Conservation (phyloP, 2,113 vertebrate genomes). For the Hiodon tergisus region DNA sequence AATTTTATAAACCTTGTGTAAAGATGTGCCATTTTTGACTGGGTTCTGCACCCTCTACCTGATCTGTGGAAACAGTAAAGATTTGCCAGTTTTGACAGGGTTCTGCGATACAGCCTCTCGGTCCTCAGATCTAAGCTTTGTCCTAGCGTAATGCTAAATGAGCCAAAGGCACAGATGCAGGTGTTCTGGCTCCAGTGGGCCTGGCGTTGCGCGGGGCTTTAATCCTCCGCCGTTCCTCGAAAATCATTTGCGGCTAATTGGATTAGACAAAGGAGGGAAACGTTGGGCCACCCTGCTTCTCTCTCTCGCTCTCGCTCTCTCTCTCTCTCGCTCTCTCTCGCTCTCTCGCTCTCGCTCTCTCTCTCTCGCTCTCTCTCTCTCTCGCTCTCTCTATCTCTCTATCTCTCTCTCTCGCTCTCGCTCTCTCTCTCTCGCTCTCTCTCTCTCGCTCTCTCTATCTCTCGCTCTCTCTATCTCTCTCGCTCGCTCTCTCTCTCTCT, state of each 20-base stretch:
- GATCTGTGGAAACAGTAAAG: too few species aligned
- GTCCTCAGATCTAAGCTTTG: not conserved
- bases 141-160: constrained; percentile 18
- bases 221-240: constrained; percentile 48
- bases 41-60: too few species aligned
- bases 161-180: constrained; percentile 20
- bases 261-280: constrained; percentile 50
- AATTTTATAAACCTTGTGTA: too few species aligned
- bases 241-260: constrained; percentile 69
- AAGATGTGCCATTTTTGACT: too few species aligned
- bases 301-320: constrained; percentile 12
- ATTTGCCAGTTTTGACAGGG: too few species aligned
- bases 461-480: not conserved
- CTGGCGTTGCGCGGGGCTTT: constrained; percentile 17
- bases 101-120: constrained; percentile 17
- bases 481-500: not conserved
- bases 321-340: too few species aligned
- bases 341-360: not conserved
- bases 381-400: too few species aligned
- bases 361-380: not conserved
- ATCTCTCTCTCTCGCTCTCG: too few species aligned
- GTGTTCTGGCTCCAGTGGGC: constrained; percentile 21
- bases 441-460: constrained; percentile 4
- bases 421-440: not conserved
- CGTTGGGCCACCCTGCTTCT: constrained; percentile 8